Base-by-base conservation (phyloP, 2,113 vertebrate species). In the Perognathus longimembris region DNA sequence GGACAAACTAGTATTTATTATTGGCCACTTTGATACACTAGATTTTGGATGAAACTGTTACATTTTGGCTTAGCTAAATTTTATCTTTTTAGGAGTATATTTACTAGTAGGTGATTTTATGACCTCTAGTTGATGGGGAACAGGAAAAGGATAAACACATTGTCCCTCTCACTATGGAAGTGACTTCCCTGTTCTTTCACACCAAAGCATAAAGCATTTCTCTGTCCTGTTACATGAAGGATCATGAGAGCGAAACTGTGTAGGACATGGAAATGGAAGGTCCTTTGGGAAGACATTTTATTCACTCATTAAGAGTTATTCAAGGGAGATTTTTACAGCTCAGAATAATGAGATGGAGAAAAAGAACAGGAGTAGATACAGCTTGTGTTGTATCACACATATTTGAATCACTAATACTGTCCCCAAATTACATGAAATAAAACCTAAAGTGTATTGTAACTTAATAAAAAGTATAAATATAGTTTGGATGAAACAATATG, bases 401-500 rank as follows among this genome's bases (percentile, higher is more conserved):
- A 63, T 87, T 95, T 40, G 40, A 74, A 69, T 45, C 34, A 86
- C 38, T 91, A 67, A 84, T 81, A 91, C 10, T 59, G 36, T 63
- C 42, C 67, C 12, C 30, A 7, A 88, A 92, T 71, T 75, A 57
- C 64, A 88, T 34, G 63, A 64, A 90, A 74, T 67, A 76, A 77
- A 90, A 73, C 36, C 38, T 59, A 59, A 74, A 94, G 70, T 79
- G 57, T 12, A 94, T 63, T 73, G 17, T 64, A 91, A 76, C 85
- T 54, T 89, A 79, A 92, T 92, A 84, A 94, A 61, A 79, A 45
- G 30, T 63, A 74, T 88, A 64, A 89, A 50, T 34, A 83, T 79
- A 69, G 63, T 82, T 92, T 91, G 36, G 66, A 77, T 12, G 86
- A 71, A 78, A 75, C 21, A 86, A 21, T 86, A 81, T 50, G 17